phyloP scores from a whole-genome alignment of 1,140 invertebrate species.

The Calephelis virginiensis region DNA sequence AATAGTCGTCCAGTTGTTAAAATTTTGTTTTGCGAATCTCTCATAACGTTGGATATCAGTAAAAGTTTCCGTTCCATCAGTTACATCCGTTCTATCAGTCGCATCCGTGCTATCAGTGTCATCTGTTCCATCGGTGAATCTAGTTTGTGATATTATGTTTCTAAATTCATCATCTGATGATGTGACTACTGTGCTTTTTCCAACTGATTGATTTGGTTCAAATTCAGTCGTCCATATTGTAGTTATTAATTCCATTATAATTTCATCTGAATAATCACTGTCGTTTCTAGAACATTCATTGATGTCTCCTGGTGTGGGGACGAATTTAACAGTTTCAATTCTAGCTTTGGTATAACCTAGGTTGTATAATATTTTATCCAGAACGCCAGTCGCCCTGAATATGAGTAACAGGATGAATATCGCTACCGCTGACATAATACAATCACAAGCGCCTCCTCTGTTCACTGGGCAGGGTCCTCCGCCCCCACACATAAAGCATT shows the following conservation, averaged over 20 bases:
- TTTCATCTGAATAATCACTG: conserved; percentile 34
- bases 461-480: conserved; percentile 49
- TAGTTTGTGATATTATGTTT: neutral
- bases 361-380: conserved; percentile 60
- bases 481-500: conserved; percentile 60
- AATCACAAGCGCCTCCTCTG: conserved; percentile 52
- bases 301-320: conserved; percentile 50
- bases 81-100: neutral
- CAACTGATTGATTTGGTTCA: neutral
- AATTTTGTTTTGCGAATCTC: conserved; percentile 2
- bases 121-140: neutral
- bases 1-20: conserved; percentile 4
- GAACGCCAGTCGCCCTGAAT: conserved; percentile 54
- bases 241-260: neutral
- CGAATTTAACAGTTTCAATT: conserved; percentile 30
- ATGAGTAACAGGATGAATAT: conserved; percentile 57
- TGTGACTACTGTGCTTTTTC: too few species aligned
- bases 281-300: conserved; percentile 55
- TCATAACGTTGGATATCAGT: neutral
- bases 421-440: conserved; percentile 52
- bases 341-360: conserved; percentile 50
- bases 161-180: neutral
- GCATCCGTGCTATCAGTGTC: neutral
- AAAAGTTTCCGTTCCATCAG: neutral
- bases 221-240: neutral